These are phyloP conservation scores for Zosterops lateralis DNA, from an alignment of 2,113 vertebrate species.

Conservation along the genomic window DNA sequence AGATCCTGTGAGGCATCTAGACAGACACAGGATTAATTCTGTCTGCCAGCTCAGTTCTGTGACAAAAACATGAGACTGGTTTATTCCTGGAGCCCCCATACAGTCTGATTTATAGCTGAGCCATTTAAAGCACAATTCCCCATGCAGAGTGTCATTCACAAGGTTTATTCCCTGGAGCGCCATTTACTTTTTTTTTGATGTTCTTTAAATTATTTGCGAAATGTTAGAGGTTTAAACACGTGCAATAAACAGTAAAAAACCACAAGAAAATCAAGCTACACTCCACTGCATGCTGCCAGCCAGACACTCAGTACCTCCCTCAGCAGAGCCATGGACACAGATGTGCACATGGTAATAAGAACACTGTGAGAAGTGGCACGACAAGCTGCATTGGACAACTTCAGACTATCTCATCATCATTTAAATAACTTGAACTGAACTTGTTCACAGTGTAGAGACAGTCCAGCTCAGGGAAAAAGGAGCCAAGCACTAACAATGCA, in stretches of 20 bases:
- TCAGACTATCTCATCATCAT: background rate
- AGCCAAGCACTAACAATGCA: background rate
- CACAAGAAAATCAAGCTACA: background rate
- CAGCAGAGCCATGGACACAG: background rate
- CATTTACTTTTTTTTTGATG: background rate
- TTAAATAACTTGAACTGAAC: background rate
- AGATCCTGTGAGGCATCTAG: background rate
- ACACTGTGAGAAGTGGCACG: background rate
- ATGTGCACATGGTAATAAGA: background rate
- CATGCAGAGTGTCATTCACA: background rate
- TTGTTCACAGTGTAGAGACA: background rate
- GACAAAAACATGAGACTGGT: slow-evolving; percentile 5
- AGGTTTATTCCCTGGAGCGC: background rate
- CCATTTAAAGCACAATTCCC: background rate
- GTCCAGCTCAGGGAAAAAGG: background rate
- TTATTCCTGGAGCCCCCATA: slow-evolving; percentile 22
- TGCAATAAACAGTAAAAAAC: background rate
- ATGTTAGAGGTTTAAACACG: background rate
- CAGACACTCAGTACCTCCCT: background rate
- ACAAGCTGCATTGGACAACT: background rate
- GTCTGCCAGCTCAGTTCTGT: slow-evolving; percentile 26
- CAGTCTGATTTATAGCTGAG: slow-evolving; percentile 10
- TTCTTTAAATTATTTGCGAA: slow-evolving; percentile 7
- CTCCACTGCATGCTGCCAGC: background rate
- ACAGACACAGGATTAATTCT: slow-evolving; percentile 22